phyloP scores from a whole-genome alignment of 2,797 vertebrate genomes.

The Vultur gryphus region DNA sequence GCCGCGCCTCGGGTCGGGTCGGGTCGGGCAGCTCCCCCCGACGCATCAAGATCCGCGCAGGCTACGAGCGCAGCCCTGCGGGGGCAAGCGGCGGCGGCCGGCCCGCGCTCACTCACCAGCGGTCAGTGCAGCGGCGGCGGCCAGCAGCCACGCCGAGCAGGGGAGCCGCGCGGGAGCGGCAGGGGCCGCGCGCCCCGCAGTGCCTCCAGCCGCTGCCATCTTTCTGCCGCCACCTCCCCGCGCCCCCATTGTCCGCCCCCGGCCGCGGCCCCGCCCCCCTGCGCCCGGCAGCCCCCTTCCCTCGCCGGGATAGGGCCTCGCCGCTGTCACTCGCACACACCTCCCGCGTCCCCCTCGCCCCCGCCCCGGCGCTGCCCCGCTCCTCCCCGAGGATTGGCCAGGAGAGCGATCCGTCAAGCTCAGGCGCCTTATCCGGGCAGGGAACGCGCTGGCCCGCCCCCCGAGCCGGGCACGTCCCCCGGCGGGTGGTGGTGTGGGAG shows the following conservation, averaged over 20 bases:
- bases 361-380: background rate
- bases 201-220: constrained; percentile 8
- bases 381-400: background rate
- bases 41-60: background rate
- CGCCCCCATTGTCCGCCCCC: constrained; percentile 28
- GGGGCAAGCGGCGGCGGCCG: background rate
- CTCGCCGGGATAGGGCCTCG: background rate
- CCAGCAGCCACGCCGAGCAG: background rate
- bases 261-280: background rate
- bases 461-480: background rate
- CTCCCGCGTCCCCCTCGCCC: background rate
- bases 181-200: background rate
- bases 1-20: background rate
- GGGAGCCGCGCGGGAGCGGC: background rate
- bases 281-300: background rate
- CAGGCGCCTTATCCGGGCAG: background rate
- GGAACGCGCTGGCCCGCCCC: background rate
- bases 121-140: background rate
- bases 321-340: constrained; percentile 8
- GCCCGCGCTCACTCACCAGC: background rate
- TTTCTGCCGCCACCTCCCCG: background rate
- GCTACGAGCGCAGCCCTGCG: background rate
- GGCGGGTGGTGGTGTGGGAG: rapidly evolving
- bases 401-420: background rate
- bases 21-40: background rate